These are phyloP conservation scores for Petrolisthes cinctipes DNA, from an alignment of 2,888 invertebrate species.

Conservation along the genomic window DNA sequence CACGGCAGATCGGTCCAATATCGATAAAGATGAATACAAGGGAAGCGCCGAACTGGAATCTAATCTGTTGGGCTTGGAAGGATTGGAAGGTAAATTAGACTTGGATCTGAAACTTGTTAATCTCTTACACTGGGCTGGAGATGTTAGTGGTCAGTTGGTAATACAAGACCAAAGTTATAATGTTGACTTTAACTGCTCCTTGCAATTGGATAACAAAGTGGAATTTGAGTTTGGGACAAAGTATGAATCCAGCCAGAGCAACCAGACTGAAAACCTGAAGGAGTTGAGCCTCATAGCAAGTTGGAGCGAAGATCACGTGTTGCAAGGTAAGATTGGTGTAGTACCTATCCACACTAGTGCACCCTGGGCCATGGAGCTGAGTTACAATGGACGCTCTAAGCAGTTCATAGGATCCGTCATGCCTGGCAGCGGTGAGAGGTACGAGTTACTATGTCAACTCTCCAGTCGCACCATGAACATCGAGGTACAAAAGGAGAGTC, in stretches of 20 bases:
- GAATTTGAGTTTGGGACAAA: conserved; percentile 20
- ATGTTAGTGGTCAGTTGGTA: not conserved
- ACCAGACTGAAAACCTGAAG: conserved; percentile 24
- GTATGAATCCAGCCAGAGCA: not conserved
- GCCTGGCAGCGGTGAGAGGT: conserved; percentile 22
- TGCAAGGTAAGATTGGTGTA: not conserved
- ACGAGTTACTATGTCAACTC: conserved; percentile 22
- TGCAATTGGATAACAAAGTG: not conserved
- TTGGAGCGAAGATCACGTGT: not conserved
- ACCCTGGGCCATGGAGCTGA: conserved; percentile 12
- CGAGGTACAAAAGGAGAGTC: conserved; percentile 11
- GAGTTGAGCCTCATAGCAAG: conserved; percentile 7
- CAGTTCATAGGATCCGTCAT: conserved; percentile 27
- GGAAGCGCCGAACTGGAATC: conserved; percentile 26
- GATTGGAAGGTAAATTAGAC: conserved; percentile 18
- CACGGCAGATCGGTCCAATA: conserved; percentile 21
- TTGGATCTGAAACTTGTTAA: conserved; percentile 1
- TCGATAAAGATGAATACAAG: conserved; percentile 28
- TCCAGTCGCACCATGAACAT: conserved; percentile 17
- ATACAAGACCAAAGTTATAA: conserved; percentile 1
- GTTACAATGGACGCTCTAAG: not conserved
- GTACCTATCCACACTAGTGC: not conserved
- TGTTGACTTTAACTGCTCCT: conserved; percentile 14
- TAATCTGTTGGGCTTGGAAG: conserved; percentile 26
- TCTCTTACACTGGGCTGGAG: not conserved